phyloP scores from a whole-genome alignment of 92 coral and sea anemone genomes.

The Hydrozoanthus gracilis region DNA sequence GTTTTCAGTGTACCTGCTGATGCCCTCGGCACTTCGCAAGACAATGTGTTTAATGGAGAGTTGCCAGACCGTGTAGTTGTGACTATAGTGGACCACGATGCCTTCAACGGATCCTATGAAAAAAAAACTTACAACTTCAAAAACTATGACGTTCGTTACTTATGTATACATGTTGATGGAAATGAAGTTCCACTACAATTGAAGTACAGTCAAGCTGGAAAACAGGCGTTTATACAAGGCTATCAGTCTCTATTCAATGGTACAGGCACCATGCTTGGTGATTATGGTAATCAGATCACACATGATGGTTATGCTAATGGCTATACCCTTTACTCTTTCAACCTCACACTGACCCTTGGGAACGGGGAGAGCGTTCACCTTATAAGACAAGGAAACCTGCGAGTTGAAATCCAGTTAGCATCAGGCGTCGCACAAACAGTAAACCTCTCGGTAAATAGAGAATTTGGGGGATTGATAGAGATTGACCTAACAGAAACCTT shows the following conservation, averaged over 20 bases:
- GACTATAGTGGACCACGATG: too few species aligned
- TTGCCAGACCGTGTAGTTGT: too few species aligned
- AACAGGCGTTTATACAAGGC: constrained; percentile 46
- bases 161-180: not conserved
- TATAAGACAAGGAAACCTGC: constrained; percentile 53
- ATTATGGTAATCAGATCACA: constrained; percentile 50
- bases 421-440: constrained; percentile 32
- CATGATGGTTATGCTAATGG: constrained; percentile 51
- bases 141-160: too few species aligned
- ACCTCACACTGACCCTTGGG: constrained; percentile 48
- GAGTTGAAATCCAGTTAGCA: constrained; percentile 59
- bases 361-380: constrained; percentile 40
- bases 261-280: constrained; percentile 45
- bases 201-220: constrained; percentile 41
- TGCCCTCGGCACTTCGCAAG: too few species aligned
- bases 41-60: too few species aligned
- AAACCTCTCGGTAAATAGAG: constrained; percentile 46
- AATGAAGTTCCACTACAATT: not conserved
- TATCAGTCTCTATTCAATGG: constrained; percentile 57
- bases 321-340: constrained; percentile 51
- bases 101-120: too few species aligned
- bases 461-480: constrained; percentile 51
- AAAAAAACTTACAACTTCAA: too few species aligned
- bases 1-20: too few species aligned
- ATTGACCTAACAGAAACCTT: constrained; percentile 49